Conservation (phyloP, 2,797 vertebrate species). For the Hydrophis major region DNA sequence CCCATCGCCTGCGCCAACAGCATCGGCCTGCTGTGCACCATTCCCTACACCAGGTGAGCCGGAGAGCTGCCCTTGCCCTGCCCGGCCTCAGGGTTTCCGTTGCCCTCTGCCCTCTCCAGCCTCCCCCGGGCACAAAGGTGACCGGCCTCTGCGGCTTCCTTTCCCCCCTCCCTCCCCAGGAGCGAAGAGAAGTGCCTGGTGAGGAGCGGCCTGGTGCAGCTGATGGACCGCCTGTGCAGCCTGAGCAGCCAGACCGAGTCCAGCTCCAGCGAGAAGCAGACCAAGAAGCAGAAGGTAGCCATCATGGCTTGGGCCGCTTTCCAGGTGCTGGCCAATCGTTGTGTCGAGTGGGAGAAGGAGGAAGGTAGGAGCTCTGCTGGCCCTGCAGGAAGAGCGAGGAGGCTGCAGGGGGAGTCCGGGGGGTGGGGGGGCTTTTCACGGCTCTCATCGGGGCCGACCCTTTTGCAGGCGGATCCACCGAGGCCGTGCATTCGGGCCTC, state of each 20-base stretch:
- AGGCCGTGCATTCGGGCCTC: slow-evolving; percentile 95
- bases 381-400: neutral
- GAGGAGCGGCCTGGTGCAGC: slow-evolving; percentile 93
- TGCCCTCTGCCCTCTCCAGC: neutral
- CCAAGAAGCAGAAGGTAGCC: slow-evolving; percentile 96
- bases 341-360: slow-evolving; percentile 98
- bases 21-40: slow-evolving; percentile 95
- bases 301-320: slow-evolving; percentile 99
- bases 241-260: slow-evolving; percentile 93
- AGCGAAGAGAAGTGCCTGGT: slow-evolving; percentile 97
- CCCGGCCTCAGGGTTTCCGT: neutral
- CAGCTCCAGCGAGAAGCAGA: slow-evolving; percentile 95
- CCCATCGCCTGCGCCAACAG: slow-evolving; percentile 98
- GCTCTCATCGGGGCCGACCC: fast-evolving
- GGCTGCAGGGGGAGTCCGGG: neutral
- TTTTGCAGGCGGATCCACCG: slow-evolving; percentile 87
- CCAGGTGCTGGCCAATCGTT: slow-evolving; percentile 96
- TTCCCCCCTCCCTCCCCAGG: slow-evolving; percentile 66
- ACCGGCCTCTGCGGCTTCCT: neutral
- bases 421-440: too few relatives aligned
- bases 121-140: neutral
- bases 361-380: slow-evolving; percentile 79
- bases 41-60: slow-evolving; percentile 92
- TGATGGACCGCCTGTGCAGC: slow-evolving; percentile 95
- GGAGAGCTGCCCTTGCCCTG: neutral